phyloP scores from a whole-genome alignment of 2,888 invertebrate genomes.

The Campoletis raptor region DNA sequence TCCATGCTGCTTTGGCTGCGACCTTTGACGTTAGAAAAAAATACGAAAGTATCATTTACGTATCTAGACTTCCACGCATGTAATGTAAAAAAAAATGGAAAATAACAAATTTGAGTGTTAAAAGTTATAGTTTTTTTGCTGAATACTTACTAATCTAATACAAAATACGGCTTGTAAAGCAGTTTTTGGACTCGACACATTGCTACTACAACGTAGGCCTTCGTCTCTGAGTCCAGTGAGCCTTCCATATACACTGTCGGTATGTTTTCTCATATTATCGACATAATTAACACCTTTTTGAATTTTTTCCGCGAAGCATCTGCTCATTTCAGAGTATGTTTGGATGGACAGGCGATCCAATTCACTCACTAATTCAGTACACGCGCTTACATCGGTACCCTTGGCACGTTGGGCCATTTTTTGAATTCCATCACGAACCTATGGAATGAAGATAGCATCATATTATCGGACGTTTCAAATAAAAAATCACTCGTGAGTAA shows the following conservation, averaged over 20 bases:
- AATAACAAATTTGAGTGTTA: background rate
- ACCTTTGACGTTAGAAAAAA: slow-evolving; percentile 11
- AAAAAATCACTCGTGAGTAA: background rate
- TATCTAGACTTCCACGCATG: background rate
- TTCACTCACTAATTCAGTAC: slow-evolving; percentile 10
- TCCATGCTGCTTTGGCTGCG: slow-evolving; percentile 30
- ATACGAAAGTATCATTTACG: background rate
- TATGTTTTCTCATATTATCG: slow-evolving; percentile 59
- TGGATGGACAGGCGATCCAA: slow-evolving; percentile 6
- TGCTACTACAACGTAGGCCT: slow-evolving; percentile 56
- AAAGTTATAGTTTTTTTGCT: background rate
- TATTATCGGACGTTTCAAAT: background rate
- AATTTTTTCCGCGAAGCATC: slow-evolving; percentile 69
- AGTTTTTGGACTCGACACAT: slow-evolving; percentile 47
- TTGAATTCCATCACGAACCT: slow-evolving; percentile 10
- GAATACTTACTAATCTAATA: slow-evolving; percentile 70
- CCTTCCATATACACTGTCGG: slow-evolving; percentile 44
- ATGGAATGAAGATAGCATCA: slow-evolving; percentile 2
- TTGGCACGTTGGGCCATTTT: slow-evolving; percentile 17
- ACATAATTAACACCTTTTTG: slow-evolving; percentile 67
- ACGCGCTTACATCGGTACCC: slow-evolving; percentile 25
- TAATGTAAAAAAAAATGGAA: background rate
- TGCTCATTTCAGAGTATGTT: slow-evolving; percentile 48
- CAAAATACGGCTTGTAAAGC: slow-evolving; percentile 67
- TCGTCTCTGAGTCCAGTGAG: slow-evolving; percentile 60